A percentile compares a stretch with the other conserved stretches of the same genome.
Evolutionary conservation across 1,140 invertebrate genomes (phyloP).

Genomic region (Drosophila bocqueti): DNA sequence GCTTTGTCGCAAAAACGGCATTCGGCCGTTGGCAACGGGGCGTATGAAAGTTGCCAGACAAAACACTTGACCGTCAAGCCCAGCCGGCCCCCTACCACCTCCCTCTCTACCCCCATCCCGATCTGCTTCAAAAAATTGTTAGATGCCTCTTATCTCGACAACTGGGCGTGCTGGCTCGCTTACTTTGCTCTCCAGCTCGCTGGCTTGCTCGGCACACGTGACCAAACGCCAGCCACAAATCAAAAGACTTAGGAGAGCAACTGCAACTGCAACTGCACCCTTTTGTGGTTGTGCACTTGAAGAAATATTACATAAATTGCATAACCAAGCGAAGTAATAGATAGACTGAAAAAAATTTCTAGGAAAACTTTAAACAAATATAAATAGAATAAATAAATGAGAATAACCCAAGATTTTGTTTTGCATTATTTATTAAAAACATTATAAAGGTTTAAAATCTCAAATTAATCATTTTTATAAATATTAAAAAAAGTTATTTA

Average conservation of each 20-base stretch:
- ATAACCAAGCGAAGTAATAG: neutral
- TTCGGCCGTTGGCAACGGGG: conserved; percentile 43
- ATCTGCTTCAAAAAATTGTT: conserved; percentile 19
- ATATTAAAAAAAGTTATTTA: too few species aligned
- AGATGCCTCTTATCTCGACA: conserved; percentile 60
- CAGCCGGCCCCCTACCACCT: neutral
- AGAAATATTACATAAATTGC: neutral
- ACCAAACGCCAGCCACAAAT: conserved; percentile 60
- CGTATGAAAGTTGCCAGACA: conserved; percentile 49
- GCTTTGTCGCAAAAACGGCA: conserved; percentile 39
- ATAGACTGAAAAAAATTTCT: neutral
- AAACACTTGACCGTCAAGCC: conserved; percentile 69
- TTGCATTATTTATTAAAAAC: too few species aligned
- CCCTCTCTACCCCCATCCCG: neutral
- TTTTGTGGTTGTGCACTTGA: conserved; percentile 38
- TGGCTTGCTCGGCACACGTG: conserved; percentile 56
- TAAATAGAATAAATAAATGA: too few species aligned
- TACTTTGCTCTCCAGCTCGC: conserved; percentile 12
- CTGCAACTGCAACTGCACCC: conserved; percentile 61
- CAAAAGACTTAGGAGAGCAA: conserved; percentile 55
- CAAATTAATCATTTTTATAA: too few species aligned
- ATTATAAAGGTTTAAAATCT: too few species aligned
- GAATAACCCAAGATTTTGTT: neutral
- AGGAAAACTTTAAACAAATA: neutral
- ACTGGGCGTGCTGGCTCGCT: conserved; percentile 45